A percentile compares a stretch with the other conserved stretches of the same genome.
Conservation (phyloP, 2,888 invertebrate species). For the Syritta pipiens region DNA sequence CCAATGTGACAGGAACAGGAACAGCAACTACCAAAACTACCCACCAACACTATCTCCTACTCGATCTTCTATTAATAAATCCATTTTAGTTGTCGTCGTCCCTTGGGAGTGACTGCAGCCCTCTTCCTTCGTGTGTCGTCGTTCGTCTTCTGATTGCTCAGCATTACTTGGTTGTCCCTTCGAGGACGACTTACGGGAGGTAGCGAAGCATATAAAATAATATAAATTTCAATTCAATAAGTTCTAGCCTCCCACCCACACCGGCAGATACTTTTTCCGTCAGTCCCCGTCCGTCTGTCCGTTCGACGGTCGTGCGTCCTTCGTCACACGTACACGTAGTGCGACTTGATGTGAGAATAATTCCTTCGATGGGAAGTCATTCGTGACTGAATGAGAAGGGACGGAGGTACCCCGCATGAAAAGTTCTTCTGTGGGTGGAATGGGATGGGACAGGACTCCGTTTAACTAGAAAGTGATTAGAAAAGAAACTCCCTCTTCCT, state of each 20-base stretch:
- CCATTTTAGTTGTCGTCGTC: constrained; percentile 38
- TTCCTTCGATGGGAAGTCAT: constrained; percentile 6
- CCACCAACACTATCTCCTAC: constrained; percentile 6
- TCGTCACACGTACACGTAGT: constrained; percentile 5
- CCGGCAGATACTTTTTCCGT: not conserved
- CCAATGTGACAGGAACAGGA: constrained; percentile 18
- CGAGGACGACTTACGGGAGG: constrained; percentile 34
- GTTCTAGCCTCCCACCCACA: constrained; percentile 18
- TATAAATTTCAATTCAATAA: constrained; percentile 61
- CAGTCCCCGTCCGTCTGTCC: not conserved
- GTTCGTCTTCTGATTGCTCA: constrained; percentile 41
- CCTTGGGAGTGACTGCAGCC: not conserved
- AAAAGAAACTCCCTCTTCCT: not conserved
- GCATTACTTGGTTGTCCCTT: constrained; percentile 23
- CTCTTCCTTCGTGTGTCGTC: not conserved
- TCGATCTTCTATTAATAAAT: constrained; percentile 40
- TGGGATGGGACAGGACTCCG: not conserved
- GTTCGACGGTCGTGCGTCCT: not conserved
- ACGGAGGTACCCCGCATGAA: not conserved
- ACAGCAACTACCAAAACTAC: constrained; percentile 13
- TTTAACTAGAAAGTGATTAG: constrained; percentile 18
- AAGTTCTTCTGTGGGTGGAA: not conserved
- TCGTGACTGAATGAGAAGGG: constrained; percentile 16
- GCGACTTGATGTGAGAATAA: constrained; percentile 2
- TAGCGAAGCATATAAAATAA: constrained; percentile 56